Evolutionary conservation across 2,888 invertebrate species (phyloP).

Genomic region (Drosophila flavopinicola): DNA sequence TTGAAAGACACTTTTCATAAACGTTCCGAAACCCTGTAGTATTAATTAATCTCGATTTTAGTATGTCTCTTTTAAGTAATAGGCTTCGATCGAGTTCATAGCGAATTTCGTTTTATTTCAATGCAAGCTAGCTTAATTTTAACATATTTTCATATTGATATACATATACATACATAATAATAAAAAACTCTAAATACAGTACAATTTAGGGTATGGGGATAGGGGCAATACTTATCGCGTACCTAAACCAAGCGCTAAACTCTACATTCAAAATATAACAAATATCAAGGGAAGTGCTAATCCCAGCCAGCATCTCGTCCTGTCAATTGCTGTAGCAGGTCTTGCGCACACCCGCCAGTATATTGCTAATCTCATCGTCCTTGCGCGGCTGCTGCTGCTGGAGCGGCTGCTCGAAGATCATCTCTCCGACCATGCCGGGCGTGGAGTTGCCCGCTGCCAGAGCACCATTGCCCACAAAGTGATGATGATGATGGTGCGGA

Average conservation of each 20-base stretch:
- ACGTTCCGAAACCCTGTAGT: too few relatives aligned
- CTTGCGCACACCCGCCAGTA: conserved; percentile 93
- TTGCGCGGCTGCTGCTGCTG: conserved; percentile 86
- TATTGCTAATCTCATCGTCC: conserved; percentile 95
- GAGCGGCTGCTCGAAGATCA: conserved; percentile 83
- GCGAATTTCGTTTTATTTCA: conserved; percentile 53
- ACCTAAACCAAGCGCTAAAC: conserved; percentile 53
- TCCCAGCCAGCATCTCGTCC: background rate
- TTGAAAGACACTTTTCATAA: too few relatives aligned
- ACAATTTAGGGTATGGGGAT: conserved; percentile 19
- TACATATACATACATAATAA: conserved; percentile 14
- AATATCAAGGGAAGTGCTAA: conserved; percentile 23
- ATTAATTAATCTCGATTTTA: too few relatives aligned
- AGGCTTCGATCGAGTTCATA: conserved; percentile 9
- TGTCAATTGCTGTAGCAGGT: conserved; percentile 92
- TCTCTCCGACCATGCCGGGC: conserved; percentile 50
- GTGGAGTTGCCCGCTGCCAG: conserved; percentile 1
- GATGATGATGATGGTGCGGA: conserved; percentile 40
- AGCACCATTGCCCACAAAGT: conserved; percentile 47
- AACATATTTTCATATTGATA: conserved; percentile 37
- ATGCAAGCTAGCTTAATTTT: conserved; percentile 54
- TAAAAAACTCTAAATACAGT: conserved; percentile 46
- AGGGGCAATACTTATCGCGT: conserved; percentile 30
- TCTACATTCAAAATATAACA: conserved; percentile 47
- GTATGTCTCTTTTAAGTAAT: too few relatives aligned